These are phyloP conservation scores for Sycophila texana DNA, from an alignment of 2,888 invertebrate genomes.

Conservation along the genomic window DNA sequence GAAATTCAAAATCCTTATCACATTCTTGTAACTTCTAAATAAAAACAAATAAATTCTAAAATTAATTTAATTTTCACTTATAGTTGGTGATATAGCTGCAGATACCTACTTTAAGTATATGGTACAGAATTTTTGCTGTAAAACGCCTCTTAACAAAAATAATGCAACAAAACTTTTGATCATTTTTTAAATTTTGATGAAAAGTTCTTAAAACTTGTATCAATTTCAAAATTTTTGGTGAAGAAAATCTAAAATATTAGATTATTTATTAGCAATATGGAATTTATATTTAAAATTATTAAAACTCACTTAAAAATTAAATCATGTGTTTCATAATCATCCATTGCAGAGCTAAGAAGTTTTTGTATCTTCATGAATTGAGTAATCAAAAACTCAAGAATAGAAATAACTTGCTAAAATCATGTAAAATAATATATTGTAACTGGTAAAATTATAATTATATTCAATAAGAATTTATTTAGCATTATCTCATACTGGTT, in stretches of 20 bases:
- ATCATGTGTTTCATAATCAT: background rate
- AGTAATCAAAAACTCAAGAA: conserved; percentile 73
- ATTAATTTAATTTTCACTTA: conserved; percentile 8
- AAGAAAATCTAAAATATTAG: conserved; percentile 74
- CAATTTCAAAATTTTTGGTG: conserved; percentile 81
- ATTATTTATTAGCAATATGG: conserved; percentile 16
- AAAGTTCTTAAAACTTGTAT: conserved; percentile 80
- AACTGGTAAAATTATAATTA: background rate
- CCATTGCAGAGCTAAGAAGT: conserved; percentile 70
- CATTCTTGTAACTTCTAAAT: conserved; percentile 63
- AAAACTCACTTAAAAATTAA: conserved; percentile 21
- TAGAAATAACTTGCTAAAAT: conserved; percentile 59
- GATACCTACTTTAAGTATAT: conserved; percentile 78
- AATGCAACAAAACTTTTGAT: conserved; percentile 80
- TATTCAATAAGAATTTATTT: too few species aligned
- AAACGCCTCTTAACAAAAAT: conserved; percentile 86
- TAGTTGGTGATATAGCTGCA: too few species aligned
- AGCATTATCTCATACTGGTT: conserved; percentile 23
- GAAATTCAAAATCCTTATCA: conserved; percentile 78
- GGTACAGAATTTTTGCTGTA: conserved; percentile 85
- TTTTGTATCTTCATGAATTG: conserved; percentile 76
- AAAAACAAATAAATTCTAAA: background rate
- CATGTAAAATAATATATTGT: conserved; percentile 9
- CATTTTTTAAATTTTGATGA: conserved; percentile 72
- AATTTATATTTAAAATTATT: conserved; percentile 28